A percentile compares a stretch with the other conserved stretches of the same genome.
Conservation (phyloP, 2,113 vertebrate genomes). For the Chrysochloris asiatica region DNA sequence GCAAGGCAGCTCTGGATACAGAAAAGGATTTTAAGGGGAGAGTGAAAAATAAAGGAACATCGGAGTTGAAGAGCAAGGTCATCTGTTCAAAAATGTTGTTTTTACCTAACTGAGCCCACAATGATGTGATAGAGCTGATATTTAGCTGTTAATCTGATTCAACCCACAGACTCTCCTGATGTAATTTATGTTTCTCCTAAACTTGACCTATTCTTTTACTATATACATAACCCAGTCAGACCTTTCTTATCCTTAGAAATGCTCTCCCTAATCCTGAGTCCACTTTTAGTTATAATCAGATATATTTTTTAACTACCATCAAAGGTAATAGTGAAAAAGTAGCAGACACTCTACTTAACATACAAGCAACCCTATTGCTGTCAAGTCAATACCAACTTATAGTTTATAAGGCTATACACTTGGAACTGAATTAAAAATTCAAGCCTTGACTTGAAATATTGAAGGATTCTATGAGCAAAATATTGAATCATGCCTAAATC, state of each 20-base stretch:
- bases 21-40: not conserved
- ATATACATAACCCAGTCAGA: not conserved
- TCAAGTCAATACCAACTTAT: not conserved
- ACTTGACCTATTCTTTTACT: not conserved
- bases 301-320: not conserved
- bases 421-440: no score
- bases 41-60: not conserved
- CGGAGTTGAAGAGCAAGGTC: not conserved
- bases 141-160: fast-evolving
- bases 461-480: no score
- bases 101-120: not conserved
- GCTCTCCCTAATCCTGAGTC: not conserved
- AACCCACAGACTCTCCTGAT: fast-evolving
- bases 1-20: not conserved
- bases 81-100: not conserved
- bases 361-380: not conserved
- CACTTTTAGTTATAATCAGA: not conserved
- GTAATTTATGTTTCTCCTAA: not conserved
- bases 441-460: no score
- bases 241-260: not conserved
- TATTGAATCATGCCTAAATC: no score
- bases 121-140: not conserved
- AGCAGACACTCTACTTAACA: not conserved
- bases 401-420: no score
- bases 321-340: not conserved